Evolutionary conservation across 2,113 vertebrate species (phyloP).

Genomic region (Campylorhamphus procurvoides): DNA sequence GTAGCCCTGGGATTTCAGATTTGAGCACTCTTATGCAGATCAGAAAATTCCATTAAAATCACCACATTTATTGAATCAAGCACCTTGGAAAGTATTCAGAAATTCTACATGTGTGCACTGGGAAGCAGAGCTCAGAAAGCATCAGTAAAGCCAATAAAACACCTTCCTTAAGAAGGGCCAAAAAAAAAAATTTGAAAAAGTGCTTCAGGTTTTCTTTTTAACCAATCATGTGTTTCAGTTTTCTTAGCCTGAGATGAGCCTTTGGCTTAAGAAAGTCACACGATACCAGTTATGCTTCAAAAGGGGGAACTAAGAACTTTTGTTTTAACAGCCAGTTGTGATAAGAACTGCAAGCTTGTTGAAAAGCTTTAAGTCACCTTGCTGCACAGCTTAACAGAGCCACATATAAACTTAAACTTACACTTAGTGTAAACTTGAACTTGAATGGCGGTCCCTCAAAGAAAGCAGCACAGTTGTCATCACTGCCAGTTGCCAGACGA

Average conservation of each 20-base stretch:
- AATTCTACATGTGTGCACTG: background rate
- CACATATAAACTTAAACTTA: constrained; percentile 71
- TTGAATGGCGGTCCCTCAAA: constrained; percentile 95
- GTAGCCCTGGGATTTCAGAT: background rate
- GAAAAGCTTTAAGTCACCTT: background rate
- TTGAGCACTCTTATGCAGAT: background rate
- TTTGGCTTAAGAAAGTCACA: background rate
- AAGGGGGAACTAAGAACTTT: background rate
- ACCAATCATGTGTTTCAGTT: background rate
- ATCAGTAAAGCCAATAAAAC: background rate
- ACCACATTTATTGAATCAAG: background rate
- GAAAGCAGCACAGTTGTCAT: constrained; percentile 87
- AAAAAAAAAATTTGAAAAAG: background rate
- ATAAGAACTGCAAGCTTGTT: background rate
- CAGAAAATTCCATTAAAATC: background rate
- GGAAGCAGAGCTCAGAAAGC: background rate
- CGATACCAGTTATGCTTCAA: background rate
- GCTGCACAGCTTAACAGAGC: background rate
- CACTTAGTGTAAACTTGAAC: constrained; percentile 88
- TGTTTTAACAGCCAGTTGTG: background rate
- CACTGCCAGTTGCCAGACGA: constrained; percentile 86
- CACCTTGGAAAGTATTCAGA: background rate
- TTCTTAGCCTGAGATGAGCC: background rate
- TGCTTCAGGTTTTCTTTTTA: background rate
- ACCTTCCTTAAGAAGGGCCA: background rate